phyloP scores from a whole-genome alignment of 2,113 vertebrate species.

The Menidia beryllina region DNA sequence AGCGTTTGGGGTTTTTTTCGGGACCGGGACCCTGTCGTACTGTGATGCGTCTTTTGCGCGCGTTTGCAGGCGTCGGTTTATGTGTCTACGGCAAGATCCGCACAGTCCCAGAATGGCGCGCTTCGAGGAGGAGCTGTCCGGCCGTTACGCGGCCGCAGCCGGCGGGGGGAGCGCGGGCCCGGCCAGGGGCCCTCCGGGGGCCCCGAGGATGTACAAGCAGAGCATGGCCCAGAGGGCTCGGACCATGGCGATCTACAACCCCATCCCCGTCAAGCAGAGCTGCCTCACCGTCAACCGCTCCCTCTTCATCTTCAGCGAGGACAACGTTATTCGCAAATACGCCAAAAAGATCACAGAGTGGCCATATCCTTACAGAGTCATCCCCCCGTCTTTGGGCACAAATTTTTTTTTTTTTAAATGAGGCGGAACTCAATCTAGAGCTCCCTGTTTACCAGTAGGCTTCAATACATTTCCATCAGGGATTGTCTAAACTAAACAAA shows the following conservation, averaged over 20 bases:
- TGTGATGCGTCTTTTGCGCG: constrained; percentile 88
- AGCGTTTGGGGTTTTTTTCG: constrained; percentile 52
- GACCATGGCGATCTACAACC: constrained; percentile 99
- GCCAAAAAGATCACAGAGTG: constrained; percentile 99
- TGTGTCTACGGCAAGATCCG: constrained; percentile 82
- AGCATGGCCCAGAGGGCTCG: constrained; percentile 95
- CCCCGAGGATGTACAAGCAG: constrained; percentile 92
- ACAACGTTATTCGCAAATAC: constrained; percentile 98
- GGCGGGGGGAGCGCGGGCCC: constrained; percentile 85
- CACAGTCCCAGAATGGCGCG: constrained; percentile 89
- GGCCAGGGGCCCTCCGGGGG: constrained; percentile 87
- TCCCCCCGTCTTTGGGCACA: too few relatives aligned
- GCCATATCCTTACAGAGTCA: constrained; percentile 97
- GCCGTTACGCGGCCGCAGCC: constrained; percentile 85
- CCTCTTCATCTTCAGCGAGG: constrained; percentile 98
- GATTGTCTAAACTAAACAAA: too few relatives aligned
- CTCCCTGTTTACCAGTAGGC: too few relatives aligned
- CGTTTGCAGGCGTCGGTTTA: constrained; percentile 81
- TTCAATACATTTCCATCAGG: too few relatives aligned
- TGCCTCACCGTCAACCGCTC: constrained; percentile 97
- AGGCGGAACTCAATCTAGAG: too few relatives aligned
- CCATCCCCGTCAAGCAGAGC: constrained; percentile 97
- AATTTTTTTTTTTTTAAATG: too few relatives aligned
- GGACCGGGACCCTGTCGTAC: constrained; percentile 69
- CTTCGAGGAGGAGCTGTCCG: constrained; percentile 92